Base-by-base conservation (phyloP, 2,113 vertebrate genomes). In the Eptatretus burgeri region DNA sequence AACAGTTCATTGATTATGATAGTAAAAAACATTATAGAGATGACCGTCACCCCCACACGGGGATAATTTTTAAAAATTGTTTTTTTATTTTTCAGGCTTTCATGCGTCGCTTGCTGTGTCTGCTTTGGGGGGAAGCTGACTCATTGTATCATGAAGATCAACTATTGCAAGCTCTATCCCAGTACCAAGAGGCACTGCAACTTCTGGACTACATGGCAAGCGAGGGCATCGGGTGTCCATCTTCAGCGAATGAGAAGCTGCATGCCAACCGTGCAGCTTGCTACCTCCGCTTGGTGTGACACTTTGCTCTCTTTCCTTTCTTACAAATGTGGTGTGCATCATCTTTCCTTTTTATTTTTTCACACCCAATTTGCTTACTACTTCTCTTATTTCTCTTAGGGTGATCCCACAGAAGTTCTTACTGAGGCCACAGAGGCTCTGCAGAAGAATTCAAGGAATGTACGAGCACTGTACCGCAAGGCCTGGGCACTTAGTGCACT, bases 111-210 rank as follows among this genome's bases (percentile, higher is more conserved):
- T 83, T 98, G 2, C 81, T 98, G 71, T 81, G 74, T 73, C 85
- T 93, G 73, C 77, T 95, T 66, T 94, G 82, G 69, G 81, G 83
- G 19, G 91, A 98, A 75, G 87, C 83, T 65, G 95, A 95, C 62
- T 83, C 89, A 13, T 75, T 82, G 1, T 98, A 82, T 72, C 80
- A 72, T 69, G 89, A 91, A 73, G 74, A 75, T 2, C 77, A 86
- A 10, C 87, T 82, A 82, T 77, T 78, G 1, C 77, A 76, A 66
- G 82, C 89, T 4, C 72, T 89, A 52, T 84, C 79, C 71, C 82
- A 85, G 69, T 91, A 93, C 69, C 82, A 82, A 0, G 91, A 98
- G 73, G 85, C 86, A 65, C 74, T 98, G 73, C 86, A 74, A 68
- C 78, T 98, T 68, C 80, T 87, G 5, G 82, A 84, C 50, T 98